A percentile compares a stretch with the other conserved stretches of the same genome.
These are phyloP conservation scores for Polydrusus pterygomalis DNA, from an alignment of 2,888 invertebrate genomes.

Conservation along the genomic window DNA sequence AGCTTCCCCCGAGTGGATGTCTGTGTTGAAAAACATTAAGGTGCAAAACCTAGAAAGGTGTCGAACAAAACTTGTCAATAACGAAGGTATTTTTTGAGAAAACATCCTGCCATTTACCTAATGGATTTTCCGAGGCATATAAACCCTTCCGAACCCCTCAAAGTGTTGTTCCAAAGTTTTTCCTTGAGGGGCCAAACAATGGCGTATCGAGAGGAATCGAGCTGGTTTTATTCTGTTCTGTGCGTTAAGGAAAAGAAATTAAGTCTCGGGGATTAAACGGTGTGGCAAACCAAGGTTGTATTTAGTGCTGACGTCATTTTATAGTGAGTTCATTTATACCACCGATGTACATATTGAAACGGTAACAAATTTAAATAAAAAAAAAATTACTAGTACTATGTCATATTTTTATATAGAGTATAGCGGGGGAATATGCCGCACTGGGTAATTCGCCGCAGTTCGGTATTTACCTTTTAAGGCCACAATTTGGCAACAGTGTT, in stretches of 20 bases:
- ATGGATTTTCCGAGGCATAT: conserved; percentile 41
- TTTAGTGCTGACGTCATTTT: too few relatives aligned
- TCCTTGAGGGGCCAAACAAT: conserved; percentile 10
- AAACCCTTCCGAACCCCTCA: conserved; percentile 37
- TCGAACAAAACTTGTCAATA: conserved; percentile 38
- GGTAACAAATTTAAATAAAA: too few relatives aligned
- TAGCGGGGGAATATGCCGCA: too few relatives aligned
- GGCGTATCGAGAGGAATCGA: background rate
- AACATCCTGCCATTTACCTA: conserved; percentile 43
- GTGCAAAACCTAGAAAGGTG: conserved; percentile 35
- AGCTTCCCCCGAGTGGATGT: conserved; percentile 2
- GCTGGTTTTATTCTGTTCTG: background rate
- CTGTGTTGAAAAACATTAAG: conserved; percentile 5
- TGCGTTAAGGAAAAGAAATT: background rate
- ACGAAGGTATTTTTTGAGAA: conserved; percentile 39
- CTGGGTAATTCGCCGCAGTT: too few relatives aligned
- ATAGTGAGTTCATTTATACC: too few relatives aligned
- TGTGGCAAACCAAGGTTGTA: background rate
- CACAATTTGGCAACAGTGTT: too few relatives aligned
- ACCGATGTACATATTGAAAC: too few relatives aligned
- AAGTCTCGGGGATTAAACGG: too few relatives aligned
- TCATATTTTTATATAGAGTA: too few relatives aligned
- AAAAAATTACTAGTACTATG: too few relatives aligned
- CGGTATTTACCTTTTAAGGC: too few relatives aligned
- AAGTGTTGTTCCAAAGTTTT: conserved; percentile 39